Evolutionary conservation across 2,113 vertebrate genomes (phyloP).

Genomic region (Machaerirhynchus nigripectus): DNA sequence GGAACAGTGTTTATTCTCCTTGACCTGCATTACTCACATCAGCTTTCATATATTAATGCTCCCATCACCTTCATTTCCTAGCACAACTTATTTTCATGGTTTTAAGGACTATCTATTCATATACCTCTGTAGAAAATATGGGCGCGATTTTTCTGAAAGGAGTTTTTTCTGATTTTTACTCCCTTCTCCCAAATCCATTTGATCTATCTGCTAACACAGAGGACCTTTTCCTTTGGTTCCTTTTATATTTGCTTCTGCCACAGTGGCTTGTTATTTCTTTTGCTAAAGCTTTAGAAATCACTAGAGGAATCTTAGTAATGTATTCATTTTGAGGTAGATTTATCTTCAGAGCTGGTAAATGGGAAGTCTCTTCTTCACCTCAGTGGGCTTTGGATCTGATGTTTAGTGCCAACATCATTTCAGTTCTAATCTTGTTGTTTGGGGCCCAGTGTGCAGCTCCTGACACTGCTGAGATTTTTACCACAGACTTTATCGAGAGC

Average conservation of each 20-base stretch:
- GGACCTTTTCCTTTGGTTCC: slow-evolving; percentile 7
- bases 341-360: neutral
- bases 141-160: neutral
- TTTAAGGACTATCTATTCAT: neutral
- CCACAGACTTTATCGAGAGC: neutral
- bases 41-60: neutral
- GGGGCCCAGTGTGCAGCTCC: neutral
- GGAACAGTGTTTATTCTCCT: neutral
- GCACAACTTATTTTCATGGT: neutral
- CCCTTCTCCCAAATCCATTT: neutral
- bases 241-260: neutral
- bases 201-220: neutral
- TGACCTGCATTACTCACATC: neutral
- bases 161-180: neutral
- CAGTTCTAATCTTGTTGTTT: slow-evolving; percentile 14
- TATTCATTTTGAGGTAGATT: slow-evolving; percentile 33
- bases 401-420: slow-evolving; percentile 21
- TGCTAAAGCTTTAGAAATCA: slow-evolving; percentile 20
- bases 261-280: slow-evolving; percentile 11
- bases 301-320: slow-evolving; percentile 22
- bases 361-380: neutral
- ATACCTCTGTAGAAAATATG: neutral
- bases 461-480: slow-evolving; percentile 1
- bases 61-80: neutral
- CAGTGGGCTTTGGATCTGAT: slow-evolving; percentile 9